Evolutionary conservation across 1,140 invertebrate genomes (phyloP), one percentile per base, ranked within the genome.

Genomic region (Listronotus bonariensis): DNA sequence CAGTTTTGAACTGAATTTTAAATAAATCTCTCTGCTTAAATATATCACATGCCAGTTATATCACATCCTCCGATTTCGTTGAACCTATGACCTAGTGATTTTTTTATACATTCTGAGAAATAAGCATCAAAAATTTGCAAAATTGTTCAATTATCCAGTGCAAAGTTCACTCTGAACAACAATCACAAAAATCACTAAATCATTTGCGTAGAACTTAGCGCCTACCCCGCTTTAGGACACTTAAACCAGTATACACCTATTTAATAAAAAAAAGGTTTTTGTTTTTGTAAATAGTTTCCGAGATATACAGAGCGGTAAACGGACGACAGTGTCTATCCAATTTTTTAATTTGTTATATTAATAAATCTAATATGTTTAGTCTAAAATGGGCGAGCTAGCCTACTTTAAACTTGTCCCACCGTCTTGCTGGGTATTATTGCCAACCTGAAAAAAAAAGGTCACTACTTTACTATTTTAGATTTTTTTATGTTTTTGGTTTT

Each of bases 291-390:
- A 45, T 40, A 60, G n/a, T n/a, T 51, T 51, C 9, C 11, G 20
- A 63, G 26, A 63, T 55, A 51, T 34, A 42, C 14, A 20, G 55
- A 48, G 57, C 64, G 63, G 48, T 68, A 70, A 65, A 68, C 54
- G 34, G 60, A 72, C 68, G 67, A 55, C 71, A 67, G 69, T 62
- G 20, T 51, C 72, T 70, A 59, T 74, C 72, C 72, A 72, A 74
- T 66, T 74, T 72, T 72, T 68, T 72, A 74, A 74, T 74, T 74
- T 74, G 72, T 74, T 74, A 74, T 74, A 71, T 70, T 74, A 74
- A 72, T 74, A 74, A 72, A 72, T 74, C 72, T 74, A 74, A 67
- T 74, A 60, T 66, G 59, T 65, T 66, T 66, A 74, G 71, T 73
- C 74, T 75, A 75, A 70, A 74, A 72, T 72, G 67, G 72, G 68